Percentiles rank a stretch among this genome's conserved stretches.
Evolutionary conservation across 2,888 invertebrate species (phyloP).

Genomic region (Xanthorhoe designata): DNA sequence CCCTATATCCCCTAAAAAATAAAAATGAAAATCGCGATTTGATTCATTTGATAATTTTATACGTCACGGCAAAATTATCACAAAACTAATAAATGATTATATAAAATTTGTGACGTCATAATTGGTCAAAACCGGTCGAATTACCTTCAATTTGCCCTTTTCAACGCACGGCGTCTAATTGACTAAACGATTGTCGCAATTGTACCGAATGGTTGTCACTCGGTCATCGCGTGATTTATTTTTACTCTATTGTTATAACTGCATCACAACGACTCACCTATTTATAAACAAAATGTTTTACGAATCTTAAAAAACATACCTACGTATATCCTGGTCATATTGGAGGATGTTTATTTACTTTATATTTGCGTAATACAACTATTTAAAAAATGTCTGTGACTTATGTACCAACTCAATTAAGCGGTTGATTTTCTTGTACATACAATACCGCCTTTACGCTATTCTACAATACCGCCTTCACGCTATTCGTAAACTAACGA

Average conservation of each 20-base stretch:
- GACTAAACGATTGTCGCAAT: slow-evolving; percentile 65
- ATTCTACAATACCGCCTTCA: no score
- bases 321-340: neutral
- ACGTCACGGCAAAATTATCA: neutral
- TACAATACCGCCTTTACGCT: neutral
- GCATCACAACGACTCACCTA: slow-evolving; percentile 32
- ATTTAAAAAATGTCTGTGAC: neutral
- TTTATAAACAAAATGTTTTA: slow-evolving; percentile 10
- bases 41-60: neutral
- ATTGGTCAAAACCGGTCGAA: slow-evolving; percentile 43
- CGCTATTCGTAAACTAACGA: neutral
- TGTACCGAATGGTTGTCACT: slow-evolving; percentile 54
- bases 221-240: slow-evolving; percentile 68
- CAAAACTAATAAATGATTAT: slow-evolving; percentile 11
- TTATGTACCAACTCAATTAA: neutral
- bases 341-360: neutral
- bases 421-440: neutral
- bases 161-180: slow-evolving; percentile 61
- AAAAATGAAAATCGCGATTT: neutral
- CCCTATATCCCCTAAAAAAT: slow-evolving; percentile 29
- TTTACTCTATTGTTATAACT: slow-evolving; percentile 45
- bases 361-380: neutral
- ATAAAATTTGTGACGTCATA: slow-evolving; percentile 8
- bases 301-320: neutral
- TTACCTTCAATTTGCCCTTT: slow-evolving; percentile 65